Base-by-base conservation (phyloP, 2,888 invertebrate genomes). In the Leucozona laternaria region DNA sequence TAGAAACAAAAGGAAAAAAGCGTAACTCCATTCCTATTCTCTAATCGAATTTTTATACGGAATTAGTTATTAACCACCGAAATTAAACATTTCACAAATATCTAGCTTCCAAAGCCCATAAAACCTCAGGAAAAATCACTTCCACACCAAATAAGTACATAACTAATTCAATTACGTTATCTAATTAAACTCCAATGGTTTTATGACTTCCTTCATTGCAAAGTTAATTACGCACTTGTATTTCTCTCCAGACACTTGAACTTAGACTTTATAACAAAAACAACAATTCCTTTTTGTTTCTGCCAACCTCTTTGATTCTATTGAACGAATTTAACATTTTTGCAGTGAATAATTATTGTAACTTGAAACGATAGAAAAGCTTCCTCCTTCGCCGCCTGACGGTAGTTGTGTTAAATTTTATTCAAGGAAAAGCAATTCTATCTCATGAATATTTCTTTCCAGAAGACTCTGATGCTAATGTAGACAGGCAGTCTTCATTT, bases 101-200 rank as follows among this genome's bases (percentile, higher is more conserved):
- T 15, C 40, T 15, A 40, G 13, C 48, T 50, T 50, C 11, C 28
- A 28, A 10, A 50, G 28, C 6, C 37, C 1, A 20, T 8, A 22
- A 60, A 22, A 40, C 22, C 15, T 20, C 20, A 22, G 20, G 8
- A 2, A 60, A 60, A 45, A 64, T 64, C 28, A 45, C 43, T 45
- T 13, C 64, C 6, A 22, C 15, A 22, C 15, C 40, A 7, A 20
- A 34, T 60, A 22, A 13, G 20, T 60, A 22, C 13, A 13, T 31
- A 57, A 31, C 17, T 17, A 64, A 64, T 64, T 64, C 45, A 64
- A 64, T 64, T 64, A 64, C 17, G 43, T 25, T 64, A 45, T 43
- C 64, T 28, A 28, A 64, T 28, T 45, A 45, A 64, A 45, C 43
- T 64, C 28, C 17, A 28, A 43, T 62, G 62, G 62, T 62, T 31